Evolutionary conservation across 2,113 vertebrate species (phyloP).

Genomic region (Corythornis vintsioides): DNA sequence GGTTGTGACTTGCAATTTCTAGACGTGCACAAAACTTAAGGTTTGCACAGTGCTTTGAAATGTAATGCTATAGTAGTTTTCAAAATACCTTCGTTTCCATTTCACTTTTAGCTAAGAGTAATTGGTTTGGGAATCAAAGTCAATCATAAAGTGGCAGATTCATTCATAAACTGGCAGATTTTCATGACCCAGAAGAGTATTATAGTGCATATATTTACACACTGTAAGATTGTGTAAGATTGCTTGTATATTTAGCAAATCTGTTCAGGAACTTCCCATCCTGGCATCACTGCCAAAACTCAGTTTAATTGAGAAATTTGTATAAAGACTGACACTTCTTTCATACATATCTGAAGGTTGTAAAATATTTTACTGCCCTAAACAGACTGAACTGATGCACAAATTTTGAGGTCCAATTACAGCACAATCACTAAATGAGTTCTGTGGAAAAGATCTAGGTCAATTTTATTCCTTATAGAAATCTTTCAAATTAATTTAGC

Average conservation of each 20-base stretch:
- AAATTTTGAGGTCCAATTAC: background rate
- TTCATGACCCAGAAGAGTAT: background rate
- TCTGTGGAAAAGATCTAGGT: background rate
- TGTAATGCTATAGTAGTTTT: background rate
- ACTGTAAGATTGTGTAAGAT: background rate
- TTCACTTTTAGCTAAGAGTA: background rate
- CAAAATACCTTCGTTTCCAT: background rate
- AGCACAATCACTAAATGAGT: rapidly evolving
- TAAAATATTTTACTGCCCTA: background rate
- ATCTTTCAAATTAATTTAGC: too few species aligned
- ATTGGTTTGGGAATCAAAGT: background rate
- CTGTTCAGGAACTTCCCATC: background rate
- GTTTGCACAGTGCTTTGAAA: background rate
- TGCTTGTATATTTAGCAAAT: background rate
- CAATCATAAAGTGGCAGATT: background rate
- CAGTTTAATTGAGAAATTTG: background rate
- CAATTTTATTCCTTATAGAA: background rate
- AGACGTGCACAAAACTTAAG: background rate
- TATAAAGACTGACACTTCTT: background rate
- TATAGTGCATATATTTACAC: background rate
- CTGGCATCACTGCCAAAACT: background rate
- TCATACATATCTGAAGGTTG: background rate
- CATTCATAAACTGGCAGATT: background rate
- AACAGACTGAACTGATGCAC: background rate
- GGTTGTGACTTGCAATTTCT: background rate